Evolutionary conservation across 2,113 vertebrate species (phyloP).

Genomic region (Hemicordylus capensis): DNA sequence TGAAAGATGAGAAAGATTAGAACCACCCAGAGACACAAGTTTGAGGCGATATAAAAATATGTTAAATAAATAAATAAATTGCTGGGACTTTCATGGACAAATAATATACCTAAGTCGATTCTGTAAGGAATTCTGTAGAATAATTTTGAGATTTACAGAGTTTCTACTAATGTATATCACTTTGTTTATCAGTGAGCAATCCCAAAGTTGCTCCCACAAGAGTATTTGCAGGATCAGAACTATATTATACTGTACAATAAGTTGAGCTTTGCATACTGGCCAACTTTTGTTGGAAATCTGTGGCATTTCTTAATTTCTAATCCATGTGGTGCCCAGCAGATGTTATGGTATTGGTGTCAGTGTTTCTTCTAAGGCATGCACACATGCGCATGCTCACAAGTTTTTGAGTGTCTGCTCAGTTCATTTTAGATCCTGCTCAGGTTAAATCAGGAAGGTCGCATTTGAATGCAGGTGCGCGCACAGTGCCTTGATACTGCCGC

Average conservation of each 20-base stretch:
- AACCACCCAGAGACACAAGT: too few relatives aligned
- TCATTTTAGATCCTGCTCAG: too few relatives aligned
- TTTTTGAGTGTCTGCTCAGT: too few relatives aligned
- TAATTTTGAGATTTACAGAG: neutral
- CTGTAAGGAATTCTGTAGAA: neutral
- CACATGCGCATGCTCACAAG: too few relatives aligned
- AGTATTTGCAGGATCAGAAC: neutral
- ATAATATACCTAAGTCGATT: neutral
- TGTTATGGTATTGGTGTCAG: too few relatives aligned
- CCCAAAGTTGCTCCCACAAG: neutral
- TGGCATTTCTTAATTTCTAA: neutral
- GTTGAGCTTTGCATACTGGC: neutral
- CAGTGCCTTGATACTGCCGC: too few relatives aligned
- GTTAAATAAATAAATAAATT: too few relatives aligned
- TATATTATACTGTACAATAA: neutral
- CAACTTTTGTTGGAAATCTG: neutral
- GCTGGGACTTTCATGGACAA: constrained; percentile 37
- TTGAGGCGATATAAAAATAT: too few relatives aligned
- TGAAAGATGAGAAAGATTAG: neutral
- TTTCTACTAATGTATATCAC: neutral
- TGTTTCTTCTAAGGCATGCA: too few relatives aligned
- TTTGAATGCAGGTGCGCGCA: too few relatives aligned
- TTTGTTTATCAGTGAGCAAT: neutral
- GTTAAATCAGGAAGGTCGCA: too few relatives aligned
- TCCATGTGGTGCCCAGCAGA: too few relatives aligned